A percentile compares a stretch with the other conserved stretches of the same genome.
phyloP scores from a whole-genome alignment of 2,797 vertebrate genomes.

The Dermochelys coriacea region DNA sequence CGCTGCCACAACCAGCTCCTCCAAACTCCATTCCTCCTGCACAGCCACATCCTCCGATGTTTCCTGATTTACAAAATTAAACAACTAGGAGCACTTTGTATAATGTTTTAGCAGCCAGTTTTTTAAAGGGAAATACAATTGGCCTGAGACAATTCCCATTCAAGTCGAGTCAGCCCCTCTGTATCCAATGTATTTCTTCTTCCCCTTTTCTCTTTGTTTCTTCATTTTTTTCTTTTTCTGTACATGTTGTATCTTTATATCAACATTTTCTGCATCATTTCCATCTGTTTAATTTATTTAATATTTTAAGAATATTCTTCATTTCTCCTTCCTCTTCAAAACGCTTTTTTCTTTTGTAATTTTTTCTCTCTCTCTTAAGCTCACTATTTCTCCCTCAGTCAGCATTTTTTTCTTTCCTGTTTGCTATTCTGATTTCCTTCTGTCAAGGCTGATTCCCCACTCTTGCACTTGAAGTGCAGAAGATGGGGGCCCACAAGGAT shows the following conservation, averaged over 20 bases:
- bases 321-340: neutral
- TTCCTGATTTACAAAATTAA: constrained; percentile 15
- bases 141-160: neutral
- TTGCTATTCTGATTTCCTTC: neutral
- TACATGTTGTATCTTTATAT: neutral
- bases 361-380: neutral
- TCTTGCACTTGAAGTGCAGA: too few species aligned
- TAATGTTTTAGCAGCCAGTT: neutral
- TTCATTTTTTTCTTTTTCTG: neutral
- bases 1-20: neutral
- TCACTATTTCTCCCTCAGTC: neutral
- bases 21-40: neutral
- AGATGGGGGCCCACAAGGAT: too few species aligned
- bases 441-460: too few species aligned
- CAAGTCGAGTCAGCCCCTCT: neutral
- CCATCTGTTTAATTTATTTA: neutral
- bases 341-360: neutral
- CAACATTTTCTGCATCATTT: neutral
- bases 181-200: neutral
- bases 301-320: neutral
- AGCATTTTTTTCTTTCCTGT: neutral
- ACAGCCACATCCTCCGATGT: neutral
- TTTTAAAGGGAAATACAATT: neutral
- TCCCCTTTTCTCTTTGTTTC: neutral
- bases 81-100: neutral